phyloP scores from a whole-genome alignment of 2,113 vertebrate genomes.

The Chaetodon trifascialis region DNA sequence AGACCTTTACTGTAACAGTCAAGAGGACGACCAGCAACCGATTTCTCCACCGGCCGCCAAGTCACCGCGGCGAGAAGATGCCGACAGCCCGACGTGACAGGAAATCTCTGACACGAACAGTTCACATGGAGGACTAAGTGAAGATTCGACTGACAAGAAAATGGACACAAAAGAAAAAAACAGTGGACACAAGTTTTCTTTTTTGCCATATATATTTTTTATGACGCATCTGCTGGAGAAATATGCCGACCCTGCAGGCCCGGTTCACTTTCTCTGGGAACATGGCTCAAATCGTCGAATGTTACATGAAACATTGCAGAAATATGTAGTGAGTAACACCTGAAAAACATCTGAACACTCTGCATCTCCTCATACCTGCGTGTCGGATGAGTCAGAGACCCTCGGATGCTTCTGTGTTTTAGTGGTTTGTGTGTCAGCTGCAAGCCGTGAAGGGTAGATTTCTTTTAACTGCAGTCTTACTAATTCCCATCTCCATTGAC shows the following conservation, averaged over 20 bases:
- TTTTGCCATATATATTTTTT: conserved; percentile 41
- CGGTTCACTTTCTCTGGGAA: background rate
- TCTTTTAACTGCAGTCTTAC: conserved; percentile 3
- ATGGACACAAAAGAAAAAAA: conserved; percentile 19
- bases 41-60: conserved; percentile 67
- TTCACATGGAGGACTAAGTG: conserved; percentile 6
- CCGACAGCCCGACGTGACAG: conserved; percentile 71
- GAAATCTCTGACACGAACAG: background rate
- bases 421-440: conserved; percentile 31
- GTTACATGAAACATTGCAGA: conserved; percentile 5
- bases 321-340: background rate
- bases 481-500: conserved; percentile 16
- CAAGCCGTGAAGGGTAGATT: background rate
- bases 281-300: conserved; percentile 11
- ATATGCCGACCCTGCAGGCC: background rate
- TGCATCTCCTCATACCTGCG: background rate
- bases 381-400: conserved; percentile 1
- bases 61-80: conserved; percentile 61
- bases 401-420: conserved; percentile 9
- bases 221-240: conserved; percentile 26
- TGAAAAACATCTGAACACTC: background rate
- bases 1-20: conserved; percentile 64
- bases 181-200: conserved; percentile 15
- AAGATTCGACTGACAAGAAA: conserved; percentile 20
- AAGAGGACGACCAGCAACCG: conserved; percentile 46